Evolutionary conservation across 2,113 vertebrate genomes (phyloP), one percentile per base, ranked within the genome.

Genomic region (Catharus fuscescens): DNA sequence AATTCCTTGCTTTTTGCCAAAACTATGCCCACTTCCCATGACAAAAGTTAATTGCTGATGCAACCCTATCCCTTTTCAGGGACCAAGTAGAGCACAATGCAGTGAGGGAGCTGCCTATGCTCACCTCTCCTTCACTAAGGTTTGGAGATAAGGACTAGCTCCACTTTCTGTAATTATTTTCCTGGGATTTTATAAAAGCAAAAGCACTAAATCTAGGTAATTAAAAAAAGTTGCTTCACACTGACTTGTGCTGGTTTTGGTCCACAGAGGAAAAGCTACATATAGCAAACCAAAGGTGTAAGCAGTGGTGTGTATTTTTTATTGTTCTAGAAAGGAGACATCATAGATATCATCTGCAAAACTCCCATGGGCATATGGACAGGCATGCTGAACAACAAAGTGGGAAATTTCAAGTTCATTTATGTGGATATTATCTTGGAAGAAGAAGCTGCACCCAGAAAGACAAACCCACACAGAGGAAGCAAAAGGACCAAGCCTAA

Each of bases 351-450:
- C 70, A 99, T 99, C 84, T 98, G 98, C 94, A 99, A 99, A 97
- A 98, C 99, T 1, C 98, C 99, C 16, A 99, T 99, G 99, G 99
- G 99, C 34, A 99, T 98, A 95, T 99, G 99, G 99, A 99, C 98
- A 3, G 99, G 99, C 69, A 98, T 98, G 98, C 86, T 99, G 88
- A 98, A 99, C 71, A 98, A 98, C 90, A 99, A 98, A 94, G 96
- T 98, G 29, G 99, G 99, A 80, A 98, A 98, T 93, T 99, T 99
- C 96, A 99, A 99, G 96, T 99, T 99, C 91, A 98, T 99, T 97
- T 99, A 99, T 0, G 99, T 99, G 88, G 98, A 99, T 77, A 74
- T 98, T 59, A 98, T 97, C 91, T 98, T 79, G 65, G 98, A 98
- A 93, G 98, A 98, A 26, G 98, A 98, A 87, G 52, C 80, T 11